Evolutionary conservation across 2,113 vertebrate species (phyloP).

Genomic region (Pterocles burchelli): DNA sequence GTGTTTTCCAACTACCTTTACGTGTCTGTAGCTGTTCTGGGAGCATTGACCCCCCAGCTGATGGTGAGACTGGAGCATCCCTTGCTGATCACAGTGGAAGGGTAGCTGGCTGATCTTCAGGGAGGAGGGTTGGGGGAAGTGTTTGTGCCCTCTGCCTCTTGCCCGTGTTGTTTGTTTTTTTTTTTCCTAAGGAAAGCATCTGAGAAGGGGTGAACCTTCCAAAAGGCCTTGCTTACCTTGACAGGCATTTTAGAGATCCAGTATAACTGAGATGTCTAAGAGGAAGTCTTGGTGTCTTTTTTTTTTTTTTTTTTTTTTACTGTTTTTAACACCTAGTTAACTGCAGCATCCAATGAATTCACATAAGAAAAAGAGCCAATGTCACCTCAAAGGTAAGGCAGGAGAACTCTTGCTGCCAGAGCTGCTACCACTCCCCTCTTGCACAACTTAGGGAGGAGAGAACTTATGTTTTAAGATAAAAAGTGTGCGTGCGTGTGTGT

Average conservation of each 20-base stretch:
- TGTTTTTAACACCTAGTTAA: constrained; percentile 58
- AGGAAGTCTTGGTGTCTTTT: constrained; percentile 18
- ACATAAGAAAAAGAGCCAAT: constrained; percentile 21
- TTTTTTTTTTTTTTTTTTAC: background rate
- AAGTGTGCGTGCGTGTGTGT: background rate
- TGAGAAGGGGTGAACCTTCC: background rate
- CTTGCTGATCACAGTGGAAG: background rate
- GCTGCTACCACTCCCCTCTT: background rate
- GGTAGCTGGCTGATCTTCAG: background rate
- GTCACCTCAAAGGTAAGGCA: constrained; percentile 47
- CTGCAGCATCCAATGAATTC: constrained; percentile 61
- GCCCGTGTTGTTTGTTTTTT: background rate
- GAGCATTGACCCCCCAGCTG: background rate
- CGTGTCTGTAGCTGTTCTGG: background rate
- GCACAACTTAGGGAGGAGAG: background rate
- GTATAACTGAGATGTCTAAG: background rate
- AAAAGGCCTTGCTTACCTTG: background rate
- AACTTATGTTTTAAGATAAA: background rate
- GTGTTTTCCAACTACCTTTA: background rate
- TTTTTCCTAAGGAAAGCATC: background rate
- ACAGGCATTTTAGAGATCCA: background rate
- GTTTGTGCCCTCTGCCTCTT: background rate
- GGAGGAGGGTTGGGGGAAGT: background rate
- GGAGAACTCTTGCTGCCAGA: background rate
- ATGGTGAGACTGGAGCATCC: background rate